phyloP scores from a whole-genome alignment of 1,140 invertebrate species.

The Bombyx mori region ASM3026992v2 NC_085133.1:8334501-8335000 shows the following conservation, averaged over 20 bases:
- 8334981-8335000: no score
- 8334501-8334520: slow-evolving; percentile 46
- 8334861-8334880: no score
- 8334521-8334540: slow-evolving; percentile 76
- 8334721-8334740: neutral
- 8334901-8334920: no score
- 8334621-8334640: slow-evolving; percentile 83
- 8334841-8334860: no score
- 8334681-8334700: no score
- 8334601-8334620: slow-evolving; percentile 82
- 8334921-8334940: no score
- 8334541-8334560: slow-evolving; percentile 78
- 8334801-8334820: no score
- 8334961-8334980: no score
- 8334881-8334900: no score
- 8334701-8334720: no score
- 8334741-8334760: neutral
- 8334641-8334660: slow-evolving; percentile 89
- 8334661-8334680: slow-evolving; percentile 85
- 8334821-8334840: no score
- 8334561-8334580: slow-evolving; percentile 89
- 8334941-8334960: no score
- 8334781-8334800: neutral
- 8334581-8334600: slow-evolving; percentile 89
- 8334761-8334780: neutral